Base-by-base conservation (phyloP, 2,113 vertebrate genomes). In the Ascaphus truei region DNA sequence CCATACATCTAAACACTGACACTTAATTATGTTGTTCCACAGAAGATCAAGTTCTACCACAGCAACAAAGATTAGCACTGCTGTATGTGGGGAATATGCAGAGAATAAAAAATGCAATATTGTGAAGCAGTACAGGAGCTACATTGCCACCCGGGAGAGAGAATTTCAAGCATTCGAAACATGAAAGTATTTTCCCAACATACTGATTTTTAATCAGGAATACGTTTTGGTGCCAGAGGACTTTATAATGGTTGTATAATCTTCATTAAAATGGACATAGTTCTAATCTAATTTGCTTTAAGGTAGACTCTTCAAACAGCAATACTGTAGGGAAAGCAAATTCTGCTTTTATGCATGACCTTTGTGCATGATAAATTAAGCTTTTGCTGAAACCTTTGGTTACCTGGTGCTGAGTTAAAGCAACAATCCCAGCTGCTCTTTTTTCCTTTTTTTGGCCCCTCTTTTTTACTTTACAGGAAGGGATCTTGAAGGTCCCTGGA, bases 41-140 rank as follows among this genome's bases (percentile, higher is more conserved):
- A 80, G 79, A 84, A 89, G 82, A 91, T 91, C 82, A 85, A 83
- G 66, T 85, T 91, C 88, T 88, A 87, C 76, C 85, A 64, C 73
- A 71, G 77, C 80, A 82, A 83, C 83, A 83, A 85, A 81, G 86
- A 92, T 88, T 88, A 85, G 84, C 84, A 78, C 9, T 27, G 59
- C 80, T 85, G 86, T 86, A 79, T 83, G 73, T 1, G 73, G 76
- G 72, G 84, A 77, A 84, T 74, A 58, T 80, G 81, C 76, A 78
- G 76, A 85, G 82, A 79, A 87, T 88, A 86, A 84, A 83, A 65
- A 77, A 69, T 71, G 64, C 65, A 31, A 75, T 81, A 22, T 34
- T 77, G 55, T 71, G 73, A 71, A 67, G 57, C 79, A 75, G 0
- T 7, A 51, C 51, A 82, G 72, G 83, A 81, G 73, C 75, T 85